Evolutionary conservation across 2,888 invertebrate species (phyloP).

Genomic region (Cenopis cana): DNA sequence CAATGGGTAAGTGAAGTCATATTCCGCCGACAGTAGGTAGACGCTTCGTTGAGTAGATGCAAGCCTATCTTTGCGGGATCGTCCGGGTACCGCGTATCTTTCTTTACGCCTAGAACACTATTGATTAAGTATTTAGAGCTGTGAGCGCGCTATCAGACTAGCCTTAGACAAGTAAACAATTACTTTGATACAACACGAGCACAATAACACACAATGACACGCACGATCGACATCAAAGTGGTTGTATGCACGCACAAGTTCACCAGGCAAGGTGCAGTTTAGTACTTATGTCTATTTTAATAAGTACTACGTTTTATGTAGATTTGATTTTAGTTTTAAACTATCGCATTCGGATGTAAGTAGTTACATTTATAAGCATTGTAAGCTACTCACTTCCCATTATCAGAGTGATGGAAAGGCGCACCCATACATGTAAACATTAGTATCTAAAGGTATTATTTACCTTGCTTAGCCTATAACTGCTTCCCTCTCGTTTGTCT

Average conservation of each 20-base stretch:
- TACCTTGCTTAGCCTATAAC: constrained; percentile 21
- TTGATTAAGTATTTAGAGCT: constrained; percentile 26
- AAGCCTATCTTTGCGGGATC: constrained; percentile 50
- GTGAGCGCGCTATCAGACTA: constrained; percentile 23
- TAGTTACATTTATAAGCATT: constrained; percentile 26
- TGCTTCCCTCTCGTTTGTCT: constrained; percentile 10
- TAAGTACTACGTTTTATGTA: constrained; percentile 18
- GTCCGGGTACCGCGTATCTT: constrained; percentile 44
- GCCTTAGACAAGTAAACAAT: constrained; percentile 47
- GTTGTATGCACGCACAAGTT: constrained; percentile 59
- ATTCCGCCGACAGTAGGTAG: constrained; percentile 70
- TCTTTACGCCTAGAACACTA: constrained; percentile 49
- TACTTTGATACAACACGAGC: constrained; percentile 48
- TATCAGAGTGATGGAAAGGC: constrained; percentile 6
- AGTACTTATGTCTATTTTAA: constrained; percentile 9
- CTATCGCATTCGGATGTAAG: constrained; percentile 12
- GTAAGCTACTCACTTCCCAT: neutral
- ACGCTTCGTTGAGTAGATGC: constrained; percentile 70
- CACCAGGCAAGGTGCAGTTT: constrained; percentile 32
- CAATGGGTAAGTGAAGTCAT: constrained; percentile 89
- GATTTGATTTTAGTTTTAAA: constrained; percentile 25
- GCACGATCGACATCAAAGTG: constrained; percentile 52
- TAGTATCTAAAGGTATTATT: constrained; percentile 1
- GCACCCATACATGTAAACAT: constrained; percentile 19
- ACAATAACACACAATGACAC: constrained; percentile 29